Conservation (phyloP, 1,140 invertebrate genomes). For the Drosophila neocordata region DNA sequence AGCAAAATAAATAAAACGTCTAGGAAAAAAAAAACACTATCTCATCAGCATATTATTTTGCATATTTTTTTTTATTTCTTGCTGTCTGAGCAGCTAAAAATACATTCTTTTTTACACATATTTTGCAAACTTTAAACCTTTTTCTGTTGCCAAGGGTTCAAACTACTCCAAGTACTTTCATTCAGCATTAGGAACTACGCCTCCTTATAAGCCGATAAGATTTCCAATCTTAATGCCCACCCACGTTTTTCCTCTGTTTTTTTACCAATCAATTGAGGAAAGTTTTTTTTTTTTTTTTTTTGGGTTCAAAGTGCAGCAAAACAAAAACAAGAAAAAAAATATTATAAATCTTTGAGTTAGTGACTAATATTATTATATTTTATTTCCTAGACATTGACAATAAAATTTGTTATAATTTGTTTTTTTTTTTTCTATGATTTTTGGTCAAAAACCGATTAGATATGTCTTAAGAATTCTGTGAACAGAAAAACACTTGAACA, state of each 20-base stretch:
- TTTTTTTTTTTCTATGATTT: neutral
- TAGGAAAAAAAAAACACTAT: neutral
- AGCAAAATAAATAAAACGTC: neutral
- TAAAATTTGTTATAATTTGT: neutral
- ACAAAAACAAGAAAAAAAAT: neutral
- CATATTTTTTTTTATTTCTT: slow-evolving; percentile 16
- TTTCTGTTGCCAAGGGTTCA: slow-evolving; percentile 48
- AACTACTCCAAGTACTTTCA: slow-evolving; percentile 8
- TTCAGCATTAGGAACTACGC: neutral
- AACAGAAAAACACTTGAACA: neutral
- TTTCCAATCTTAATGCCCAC: neutral
- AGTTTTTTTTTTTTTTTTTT: neutral
- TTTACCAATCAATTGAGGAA: neutral
- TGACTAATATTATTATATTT: slow-evolving; percentile 12
- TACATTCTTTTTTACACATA: slow-evolving; percentile 18
- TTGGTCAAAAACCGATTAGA: slow-evolving; percentile 1
- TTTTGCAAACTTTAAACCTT: slow-evolving; percentile 38
- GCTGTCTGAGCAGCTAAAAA: slow-evolving; percentile 55
- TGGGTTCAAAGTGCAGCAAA: neutral
- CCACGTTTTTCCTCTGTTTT: slow-evolving; percentile 14
- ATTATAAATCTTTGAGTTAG: neutral
- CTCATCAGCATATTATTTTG: slow-evolving; percentile 41
- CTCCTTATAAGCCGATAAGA: slow-evolving; percentile 11
- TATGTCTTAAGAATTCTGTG: neutral
- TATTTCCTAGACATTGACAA: neutral